Evolutionary conservation across 2,888 invertebrate species (phyloP).

Genomic region (Gymnosoma rotundatum): DNA sequence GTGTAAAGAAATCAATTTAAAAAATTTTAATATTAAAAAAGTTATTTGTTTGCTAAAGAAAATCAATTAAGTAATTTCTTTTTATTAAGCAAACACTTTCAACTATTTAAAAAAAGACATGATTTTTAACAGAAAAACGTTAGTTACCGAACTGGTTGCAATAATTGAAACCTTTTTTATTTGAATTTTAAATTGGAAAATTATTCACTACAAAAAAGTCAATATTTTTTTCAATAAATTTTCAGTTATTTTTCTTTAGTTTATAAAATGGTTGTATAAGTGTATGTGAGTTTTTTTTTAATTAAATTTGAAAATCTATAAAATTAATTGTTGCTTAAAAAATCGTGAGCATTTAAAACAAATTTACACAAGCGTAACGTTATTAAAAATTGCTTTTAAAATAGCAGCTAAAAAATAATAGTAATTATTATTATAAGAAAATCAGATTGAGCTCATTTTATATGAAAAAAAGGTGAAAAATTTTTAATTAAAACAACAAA

Average conservation of each 20-base stretch:
- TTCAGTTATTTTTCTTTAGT: conserved; percentile 1
- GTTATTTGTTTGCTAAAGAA: background rate
- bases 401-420: conserved; percentile 17
- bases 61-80: conserved; percentile 13
- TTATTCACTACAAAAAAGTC: background rate
- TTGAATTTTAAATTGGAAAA: background rate
- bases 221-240: background rate
- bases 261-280: conserved; percentile 32
- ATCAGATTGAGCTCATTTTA: background rate
- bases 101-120: conserved; percentile 15
- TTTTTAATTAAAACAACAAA: conserved; percentile 36
- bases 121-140: conserved; percentile 24
- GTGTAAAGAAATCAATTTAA: background rate
- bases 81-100: background rate
- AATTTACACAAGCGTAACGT: conserved; percentile 61
- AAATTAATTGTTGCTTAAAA: conserved; percentile 53
- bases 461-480: conserved; percentile 35
- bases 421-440: background rate
- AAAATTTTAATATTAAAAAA: conserved; percentile 2
- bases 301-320: conserved; percentile 58
- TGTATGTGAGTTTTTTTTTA: background rate
- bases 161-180: conserved; percentile 21
- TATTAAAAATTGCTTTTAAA: conserved; percentile 19
- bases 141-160: conserved; percentile 6
- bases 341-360: conserved; percentile 48